phyloP scores from a whole-genome alignment of 2,113 vertebrate species.

The Struthio camelus region DNA sequence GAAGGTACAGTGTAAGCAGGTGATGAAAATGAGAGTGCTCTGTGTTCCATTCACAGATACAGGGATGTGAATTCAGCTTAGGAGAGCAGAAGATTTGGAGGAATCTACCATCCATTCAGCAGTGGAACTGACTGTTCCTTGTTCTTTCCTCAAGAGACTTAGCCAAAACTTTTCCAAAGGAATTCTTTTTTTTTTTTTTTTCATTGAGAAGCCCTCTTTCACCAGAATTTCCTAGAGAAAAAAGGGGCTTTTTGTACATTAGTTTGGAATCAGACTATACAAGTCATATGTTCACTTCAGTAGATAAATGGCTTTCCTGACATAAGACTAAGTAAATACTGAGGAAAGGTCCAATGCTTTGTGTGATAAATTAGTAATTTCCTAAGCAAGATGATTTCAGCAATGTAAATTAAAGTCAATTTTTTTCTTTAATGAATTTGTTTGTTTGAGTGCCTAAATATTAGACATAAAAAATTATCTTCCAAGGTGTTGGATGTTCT shows the following conservation, averaged over 20 bases:
- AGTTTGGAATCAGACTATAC: not conserved
- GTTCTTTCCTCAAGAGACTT: not conserved
- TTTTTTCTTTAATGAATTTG: not conserved
- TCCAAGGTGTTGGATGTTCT: not conserved
- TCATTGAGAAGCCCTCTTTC: not conserved
- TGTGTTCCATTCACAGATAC: not conserved
- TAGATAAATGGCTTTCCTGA: not conserved
- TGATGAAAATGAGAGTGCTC: not conserved
- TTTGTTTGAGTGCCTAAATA: not conserved
- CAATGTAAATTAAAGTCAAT: not conserved
- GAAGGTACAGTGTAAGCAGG: not conserved
- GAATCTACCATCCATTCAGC: not conserved
- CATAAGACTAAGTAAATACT: not conserved
- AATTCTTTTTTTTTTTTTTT: not conserved
- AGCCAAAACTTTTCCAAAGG: not conserved
- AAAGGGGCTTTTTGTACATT: not conserved
- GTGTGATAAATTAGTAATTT: not conserved
- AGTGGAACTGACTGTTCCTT: not conserved
- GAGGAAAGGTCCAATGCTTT: not conserved
- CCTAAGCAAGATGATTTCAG: not conserved
- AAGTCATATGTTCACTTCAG: not conserved
- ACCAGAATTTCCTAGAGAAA: not conserved
- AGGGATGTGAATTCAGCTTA: not conserved
- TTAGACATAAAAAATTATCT: not conserved
- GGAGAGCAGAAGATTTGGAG: not conserved